These are phyloP conservation scores for Garrulus glandarius DNA, from an alignment of 2,797 vertebrate genomes.

Conservation along the genomic window DNA sequence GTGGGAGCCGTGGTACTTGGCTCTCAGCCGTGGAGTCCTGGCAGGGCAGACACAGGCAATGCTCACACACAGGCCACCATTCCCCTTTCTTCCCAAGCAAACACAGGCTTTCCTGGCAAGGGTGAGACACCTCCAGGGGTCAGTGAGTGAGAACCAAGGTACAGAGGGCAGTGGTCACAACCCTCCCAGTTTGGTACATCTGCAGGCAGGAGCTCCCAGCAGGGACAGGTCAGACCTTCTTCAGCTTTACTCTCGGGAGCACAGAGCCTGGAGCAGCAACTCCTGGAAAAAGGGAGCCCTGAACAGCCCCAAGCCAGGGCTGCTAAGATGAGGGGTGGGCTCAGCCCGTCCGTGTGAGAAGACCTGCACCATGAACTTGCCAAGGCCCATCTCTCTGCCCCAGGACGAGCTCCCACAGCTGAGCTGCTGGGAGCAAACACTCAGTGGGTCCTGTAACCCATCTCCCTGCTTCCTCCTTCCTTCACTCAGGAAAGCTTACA, in stretches of 20 bases:
- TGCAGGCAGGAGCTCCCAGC: not conserved
- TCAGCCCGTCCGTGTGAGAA: fast-evolving
- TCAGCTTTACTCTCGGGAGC: not conserved
- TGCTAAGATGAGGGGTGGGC: not conserved
- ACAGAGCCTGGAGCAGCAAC: fast-evolving
- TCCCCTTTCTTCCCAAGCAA: not conserved
- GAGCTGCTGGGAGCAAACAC: not conserved
- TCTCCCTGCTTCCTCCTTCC: not conserved
- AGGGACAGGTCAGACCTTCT: not conserved
- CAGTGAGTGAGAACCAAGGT: fast-evolving
- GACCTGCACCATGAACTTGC: too few species aligned
- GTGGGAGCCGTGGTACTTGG: not conserved
- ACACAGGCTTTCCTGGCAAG: not conserved
- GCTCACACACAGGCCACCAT: not conserved
- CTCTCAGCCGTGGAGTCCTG: not conserved
- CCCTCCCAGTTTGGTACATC: not conserved
- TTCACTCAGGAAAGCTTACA: not conserved
- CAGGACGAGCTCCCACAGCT: fast-evolving
- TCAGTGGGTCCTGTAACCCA: not conserved
- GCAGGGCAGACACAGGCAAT: not conserved
- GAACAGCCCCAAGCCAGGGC: not conserved
- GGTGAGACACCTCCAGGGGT: not conserved
- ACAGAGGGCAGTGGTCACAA: fast-evolving
- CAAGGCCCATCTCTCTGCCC: not conserved
- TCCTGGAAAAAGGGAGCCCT: fast-evolving